Conservation (phyloP, 2,797 vertebrate species). For the Acanthurus leucopareius region DNA sequence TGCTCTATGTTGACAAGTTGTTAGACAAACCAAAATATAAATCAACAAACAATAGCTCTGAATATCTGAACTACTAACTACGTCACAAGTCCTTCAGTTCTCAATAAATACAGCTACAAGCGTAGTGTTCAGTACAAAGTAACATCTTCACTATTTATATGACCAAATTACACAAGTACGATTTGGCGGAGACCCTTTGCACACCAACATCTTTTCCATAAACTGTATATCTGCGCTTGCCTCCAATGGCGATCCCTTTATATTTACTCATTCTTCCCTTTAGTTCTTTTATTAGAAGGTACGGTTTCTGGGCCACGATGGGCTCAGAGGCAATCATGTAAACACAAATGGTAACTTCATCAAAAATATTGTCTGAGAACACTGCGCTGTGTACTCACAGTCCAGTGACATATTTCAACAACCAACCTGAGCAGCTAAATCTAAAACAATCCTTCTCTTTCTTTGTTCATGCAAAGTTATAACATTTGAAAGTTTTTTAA, state of each 20-base stretch:
- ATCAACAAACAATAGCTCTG: conserved; percentile 33
- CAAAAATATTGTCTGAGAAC: conserved; percentile 25
- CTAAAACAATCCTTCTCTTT: conserved; percentile 59
- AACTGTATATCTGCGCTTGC: conserved; percentile 24
- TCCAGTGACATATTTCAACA: conserved; percentile 23
- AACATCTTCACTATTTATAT: conserved; percentile 33
- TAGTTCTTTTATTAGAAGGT: neutral
- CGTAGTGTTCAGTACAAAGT: conserved; percentile 28
- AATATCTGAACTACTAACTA: conserved; percentile 39
- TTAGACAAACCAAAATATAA: conserved; percentile 42
- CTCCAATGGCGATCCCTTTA: neutral
- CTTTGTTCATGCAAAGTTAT: conserved; percentile 60
- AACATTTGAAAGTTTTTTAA: conserved; percentile 22
- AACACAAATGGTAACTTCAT: conserved; percentile 41
- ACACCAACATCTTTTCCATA: conserved; percentile 7
- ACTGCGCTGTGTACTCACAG: conserved; percentile 18
- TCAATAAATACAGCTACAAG: conserved; percentile 52
- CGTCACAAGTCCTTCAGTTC: conserved; percentile 42
- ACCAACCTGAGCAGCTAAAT: conserved; percentile 63
- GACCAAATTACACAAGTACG: conserved; percentile 36
- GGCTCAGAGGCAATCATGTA: conserved; percentile 34
- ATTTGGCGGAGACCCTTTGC: conserved; percentile 11
- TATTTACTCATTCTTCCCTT: conserved; percentile 9
- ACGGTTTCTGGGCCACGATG: conserved; percentile 8
- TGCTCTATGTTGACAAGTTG: conserved; percentile 24